phyloP scores from a whole-genome alignment of 2,797 vertebrate genomes.

The Cichlasoma orientale region DNA sequence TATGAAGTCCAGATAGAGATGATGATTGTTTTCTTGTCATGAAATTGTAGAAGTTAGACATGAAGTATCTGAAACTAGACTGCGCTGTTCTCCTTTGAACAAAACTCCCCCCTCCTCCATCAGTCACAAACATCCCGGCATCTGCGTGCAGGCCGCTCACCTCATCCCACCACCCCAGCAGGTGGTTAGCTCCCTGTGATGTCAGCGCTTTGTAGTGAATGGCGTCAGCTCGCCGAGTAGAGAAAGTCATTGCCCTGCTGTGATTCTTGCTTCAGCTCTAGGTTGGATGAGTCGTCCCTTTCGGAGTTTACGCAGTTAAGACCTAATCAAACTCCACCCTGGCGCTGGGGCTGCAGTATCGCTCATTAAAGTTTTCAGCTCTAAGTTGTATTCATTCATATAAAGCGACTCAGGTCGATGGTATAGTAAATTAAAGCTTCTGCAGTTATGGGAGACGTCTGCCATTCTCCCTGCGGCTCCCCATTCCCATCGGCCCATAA shows the following conservation, averaged over 20 bases:
- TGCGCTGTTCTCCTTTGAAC: conserved; percentile 19
- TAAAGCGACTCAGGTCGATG: background rate
- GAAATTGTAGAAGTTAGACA: conserved; percentile 19
- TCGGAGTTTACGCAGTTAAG: background rate
- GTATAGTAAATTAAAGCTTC: background rate
- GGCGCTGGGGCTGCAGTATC: background rate
- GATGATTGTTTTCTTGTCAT: conserved; percentile 22
- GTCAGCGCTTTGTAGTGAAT: background rate
- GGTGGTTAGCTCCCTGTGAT: conserved; percentile 34
- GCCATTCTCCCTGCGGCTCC: conserved; percentile 16
- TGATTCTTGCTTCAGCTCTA: background rate
- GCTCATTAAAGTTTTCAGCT: background rate
- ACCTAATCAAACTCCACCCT: background rate
- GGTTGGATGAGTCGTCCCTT: background rate
- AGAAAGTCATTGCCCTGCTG: background rate
- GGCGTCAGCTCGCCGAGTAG: background rate
- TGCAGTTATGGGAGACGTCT: conserved; percentile 1
- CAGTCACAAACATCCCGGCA: conserved; percentile 51
- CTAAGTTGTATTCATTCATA: background rate
- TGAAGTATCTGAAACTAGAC: conserved; percentile 1
- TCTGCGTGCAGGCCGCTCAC: conserved; percentile 27
- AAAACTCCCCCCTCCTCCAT: conserved; percentile 41
- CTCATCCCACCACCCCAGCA: conserved; percentile 41
- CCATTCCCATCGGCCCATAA: conserved; percentile 26
- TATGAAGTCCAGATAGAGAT: conserved; percentile 9